phyloP scores from a whole-genome alignment of 2,888 invertebrate species.

The Eristalis arbustorum region DNA sequence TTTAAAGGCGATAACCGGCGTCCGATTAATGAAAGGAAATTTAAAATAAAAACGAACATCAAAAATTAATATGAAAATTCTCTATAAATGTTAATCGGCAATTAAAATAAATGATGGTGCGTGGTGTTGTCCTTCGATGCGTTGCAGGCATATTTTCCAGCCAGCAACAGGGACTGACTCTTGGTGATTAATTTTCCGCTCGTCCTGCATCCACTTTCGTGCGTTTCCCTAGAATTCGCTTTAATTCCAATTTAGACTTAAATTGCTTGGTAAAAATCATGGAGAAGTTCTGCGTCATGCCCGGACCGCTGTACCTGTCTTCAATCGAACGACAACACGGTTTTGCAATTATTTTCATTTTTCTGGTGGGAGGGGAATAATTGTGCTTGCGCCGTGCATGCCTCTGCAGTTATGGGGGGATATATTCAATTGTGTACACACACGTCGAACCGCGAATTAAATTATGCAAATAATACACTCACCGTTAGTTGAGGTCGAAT shows the following conservation, averaged over 20 bases:
- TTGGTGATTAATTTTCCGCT: neutral
- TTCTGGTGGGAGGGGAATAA: neutral
- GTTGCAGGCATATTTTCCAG: neutral
- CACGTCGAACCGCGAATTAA: neutral
- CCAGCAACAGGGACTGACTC: neutral
- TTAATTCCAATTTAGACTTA: neutral
- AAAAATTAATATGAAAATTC: neutral
- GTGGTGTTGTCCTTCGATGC: neutral
- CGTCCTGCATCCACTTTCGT: too few species aligned
- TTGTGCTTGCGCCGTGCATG: neutral
- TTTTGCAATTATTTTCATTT: neutral
- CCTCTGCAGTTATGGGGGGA: neutral
- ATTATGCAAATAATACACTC: neutral
- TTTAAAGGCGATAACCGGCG: neutral
- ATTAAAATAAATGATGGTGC: neutral
- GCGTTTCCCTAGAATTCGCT: neutral
- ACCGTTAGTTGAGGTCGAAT: neutral
- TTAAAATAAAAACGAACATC: neutral
- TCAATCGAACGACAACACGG: neutral
- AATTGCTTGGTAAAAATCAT: neutral
- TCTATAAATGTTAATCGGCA: neutral
- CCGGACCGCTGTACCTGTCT: neutral
- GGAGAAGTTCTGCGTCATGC: neutral
- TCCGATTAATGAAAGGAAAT: neutral
- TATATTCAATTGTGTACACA: neutral